phyloP scores from a whole-genome alignment of 2,888 invertebrate species.

The Pyrocoelia pectoralis region DNA sequence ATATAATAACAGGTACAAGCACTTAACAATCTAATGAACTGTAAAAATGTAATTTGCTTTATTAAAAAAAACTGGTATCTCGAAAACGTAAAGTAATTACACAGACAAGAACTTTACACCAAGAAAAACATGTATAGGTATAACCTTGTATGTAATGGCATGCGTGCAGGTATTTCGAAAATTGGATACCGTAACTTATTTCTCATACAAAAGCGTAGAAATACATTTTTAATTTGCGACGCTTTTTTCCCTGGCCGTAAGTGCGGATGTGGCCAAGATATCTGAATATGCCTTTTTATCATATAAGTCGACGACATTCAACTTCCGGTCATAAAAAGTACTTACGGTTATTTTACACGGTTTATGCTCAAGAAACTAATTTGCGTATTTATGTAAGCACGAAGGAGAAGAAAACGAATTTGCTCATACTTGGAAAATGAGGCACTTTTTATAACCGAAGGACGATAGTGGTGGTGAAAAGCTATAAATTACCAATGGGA shows the following conservation, averaged over 20 bases:
- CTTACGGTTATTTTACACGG: conserved; percentile 22
- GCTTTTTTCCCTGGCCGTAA: not conserved
- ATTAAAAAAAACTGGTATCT: not conserved
- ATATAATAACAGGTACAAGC: conserved; percentile 6
- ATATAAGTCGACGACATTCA: conserved; percentile 23
- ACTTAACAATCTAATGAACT: not conserved
- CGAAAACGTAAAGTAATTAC: not conserved
- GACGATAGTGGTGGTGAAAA: too few relatives aligned
- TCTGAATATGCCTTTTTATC: conserved; percentile 17
- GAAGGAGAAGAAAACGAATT: not conserved
- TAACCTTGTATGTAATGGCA: conserved; percentile 19
- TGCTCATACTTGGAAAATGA: not conserved
- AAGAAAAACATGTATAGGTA: not conserved
- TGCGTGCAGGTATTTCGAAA: conserved; percentile 28
- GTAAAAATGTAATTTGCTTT: not conserved
- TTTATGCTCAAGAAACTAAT: conserved; percentile 18
- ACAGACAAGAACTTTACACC: not conserved
- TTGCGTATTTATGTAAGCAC: conserved; percentile 20
- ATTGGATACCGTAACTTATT: conserved; percentile 18
- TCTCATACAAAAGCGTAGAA: not conserved
- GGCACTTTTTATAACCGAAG: too few relatives aligned
- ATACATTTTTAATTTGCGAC: too few relatives aligned
- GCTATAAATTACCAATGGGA: too few relatives aligned
- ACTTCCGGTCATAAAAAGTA: conserved; percentile 26
- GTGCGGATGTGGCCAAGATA: not conserved